A percentile compares a stretch with the other conserved stretches of the same genome.
These are phyloP conservation scores for Crocuta crocuta DNA, from an alignment of 2,113 vertebrate genomes.

Conservation along the genomic window DNA sequence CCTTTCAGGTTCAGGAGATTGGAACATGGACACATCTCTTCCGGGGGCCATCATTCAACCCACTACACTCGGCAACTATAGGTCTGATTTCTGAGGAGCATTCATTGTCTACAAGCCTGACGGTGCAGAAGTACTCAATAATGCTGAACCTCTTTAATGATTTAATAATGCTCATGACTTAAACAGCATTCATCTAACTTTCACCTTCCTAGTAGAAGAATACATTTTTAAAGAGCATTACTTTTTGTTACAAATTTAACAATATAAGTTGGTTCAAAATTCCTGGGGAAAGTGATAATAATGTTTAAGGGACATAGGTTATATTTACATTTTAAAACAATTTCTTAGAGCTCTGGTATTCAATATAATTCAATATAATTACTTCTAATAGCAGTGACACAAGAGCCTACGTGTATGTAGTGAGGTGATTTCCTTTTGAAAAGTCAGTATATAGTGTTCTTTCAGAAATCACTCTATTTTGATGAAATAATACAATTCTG, in stretches of 20 bases:
- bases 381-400: not conserved
- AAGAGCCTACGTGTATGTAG: not conserved
- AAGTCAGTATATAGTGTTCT: not conserved
- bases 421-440: constrained; percentile 16
- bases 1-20: not conserved
- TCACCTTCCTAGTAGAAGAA: not conserved
- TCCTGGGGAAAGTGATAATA: not conserved
- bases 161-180: not conserved
- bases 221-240: not conserved
- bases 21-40: not conserved
- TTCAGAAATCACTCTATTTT: constrained; percentile 47
- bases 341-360: constrained; percentile 25
- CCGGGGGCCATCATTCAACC: not conserved
- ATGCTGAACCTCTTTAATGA: not conserved
- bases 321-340: constrained; percentile 40
- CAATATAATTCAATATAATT: constrained; percentile 25
- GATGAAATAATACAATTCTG: constrained; percentile 59
- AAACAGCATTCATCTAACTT: not conserved
- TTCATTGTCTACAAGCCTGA: not conserved
- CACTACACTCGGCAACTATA: not conserved
- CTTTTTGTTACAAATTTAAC: constrained; percentile 34
- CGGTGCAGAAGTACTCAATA: not conserved
- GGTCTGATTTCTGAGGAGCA: not conserved
- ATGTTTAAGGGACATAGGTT: not conserved
- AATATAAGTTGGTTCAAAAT: constrained; percentile 35